Evolutionary conservation across 2,888 invertebrate genomes (phyloP).

Genomic region (Phortica magna): DNA sequence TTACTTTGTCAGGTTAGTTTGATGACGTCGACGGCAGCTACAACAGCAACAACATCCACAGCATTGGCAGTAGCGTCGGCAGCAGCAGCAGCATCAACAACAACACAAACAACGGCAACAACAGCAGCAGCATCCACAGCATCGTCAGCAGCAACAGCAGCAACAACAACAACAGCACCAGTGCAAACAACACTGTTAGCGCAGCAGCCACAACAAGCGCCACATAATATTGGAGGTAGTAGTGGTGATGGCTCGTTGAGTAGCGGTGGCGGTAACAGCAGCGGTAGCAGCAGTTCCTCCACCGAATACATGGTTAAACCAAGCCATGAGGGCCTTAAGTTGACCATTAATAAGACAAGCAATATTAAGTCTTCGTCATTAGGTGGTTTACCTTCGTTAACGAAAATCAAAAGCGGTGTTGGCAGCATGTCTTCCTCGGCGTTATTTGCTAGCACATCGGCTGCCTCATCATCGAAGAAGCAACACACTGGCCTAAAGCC

Average conservation of each 20-base stretch:
- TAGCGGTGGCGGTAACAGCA: constrained; percentile 45
- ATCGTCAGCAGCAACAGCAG: constrained; percentile 42
- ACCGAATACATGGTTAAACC: constrained; percentile 94
- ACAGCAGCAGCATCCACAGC: constrained; percentile 50
- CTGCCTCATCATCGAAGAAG: constrained; percentile 78
- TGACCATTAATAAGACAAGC: constrained; percentile 93
- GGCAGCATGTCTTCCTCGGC: constrained; percentile 35
- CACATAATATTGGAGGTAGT: constrained; percentile 50
- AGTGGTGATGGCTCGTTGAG: constrained; percentile 40
- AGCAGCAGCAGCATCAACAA: constrained; percentile 43
- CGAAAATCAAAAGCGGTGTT: constrained; percentile 23
- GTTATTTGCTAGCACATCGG: constrained; percentile 77
- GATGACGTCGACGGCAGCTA: constrained; percentile 75
- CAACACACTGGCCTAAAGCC: constrained; percentile 91
- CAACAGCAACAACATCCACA: constrained; percentile 57
- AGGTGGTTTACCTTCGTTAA: constrained; percentile 74
- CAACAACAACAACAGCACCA: constrained; percentile 44
- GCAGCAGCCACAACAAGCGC: constrained; percentile 40
- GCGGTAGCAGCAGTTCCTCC: constrained; percentile 68
- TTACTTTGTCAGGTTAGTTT: constrained; percentile 77
- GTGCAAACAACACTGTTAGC: constrained; percentile 37
- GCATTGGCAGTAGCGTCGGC: constrained; percentile 42
- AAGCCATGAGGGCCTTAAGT: constrained; percentile 90
- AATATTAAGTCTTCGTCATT: constrained; percentile 77
- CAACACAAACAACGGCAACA: constrained; percentile 45